Evolutionary conservation across 2,113 vertebrate species (phyloP).

Genomic region (Saccopteryx leptura): DNA sequence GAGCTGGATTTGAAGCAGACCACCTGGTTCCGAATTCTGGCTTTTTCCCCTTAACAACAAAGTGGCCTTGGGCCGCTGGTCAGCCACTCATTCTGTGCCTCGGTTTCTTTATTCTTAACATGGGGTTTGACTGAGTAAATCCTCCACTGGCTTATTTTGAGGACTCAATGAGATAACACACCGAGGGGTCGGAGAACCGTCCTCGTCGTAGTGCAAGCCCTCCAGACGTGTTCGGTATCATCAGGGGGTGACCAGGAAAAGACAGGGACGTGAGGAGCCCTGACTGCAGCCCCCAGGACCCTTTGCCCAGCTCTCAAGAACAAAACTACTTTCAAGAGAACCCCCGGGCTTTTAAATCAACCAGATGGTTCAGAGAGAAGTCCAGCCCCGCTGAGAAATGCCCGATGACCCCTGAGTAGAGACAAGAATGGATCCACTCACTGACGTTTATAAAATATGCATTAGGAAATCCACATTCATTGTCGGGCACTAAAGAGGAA

Average conservation of each 20-base stretch:
- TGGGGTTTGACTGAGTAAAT: not conserved
- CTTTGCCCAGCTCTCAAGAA: not conserved
- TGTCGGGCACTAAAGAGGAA: not conserved
- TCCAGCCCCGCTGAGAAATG: not conserved
- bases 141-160: not conserved
- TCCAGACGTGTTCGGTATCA: not conserved
- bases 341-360: not conserved
- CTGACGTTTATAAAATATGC: not conserved
- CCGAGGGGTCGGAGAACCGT: not conserved
- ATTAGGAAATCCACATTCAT: fast-evolving
- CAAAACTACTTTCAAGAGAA: not conserved
- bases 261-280: not conserved
- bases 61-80: too few relatives aligned
- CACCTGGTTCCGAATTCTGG: not conserved
- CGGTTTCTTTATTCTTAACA: not conserved
- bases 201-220: not conserved
- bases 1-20: not conserved
- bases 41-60: fast-evolving
- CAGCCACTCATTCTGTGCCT: not conserved
- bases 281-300: too few relatives aligned
- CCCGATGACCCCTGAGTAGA: not conserved
- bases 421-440: not conserved
- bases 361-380: not conserved
- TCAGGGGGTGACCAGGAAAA: not conserved
- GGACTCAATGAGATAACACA: not conserved